phyloP scores from a whole-genome alignment of 2,888 invertebrate species.

The Epistrophe grossulariae region DNA sequence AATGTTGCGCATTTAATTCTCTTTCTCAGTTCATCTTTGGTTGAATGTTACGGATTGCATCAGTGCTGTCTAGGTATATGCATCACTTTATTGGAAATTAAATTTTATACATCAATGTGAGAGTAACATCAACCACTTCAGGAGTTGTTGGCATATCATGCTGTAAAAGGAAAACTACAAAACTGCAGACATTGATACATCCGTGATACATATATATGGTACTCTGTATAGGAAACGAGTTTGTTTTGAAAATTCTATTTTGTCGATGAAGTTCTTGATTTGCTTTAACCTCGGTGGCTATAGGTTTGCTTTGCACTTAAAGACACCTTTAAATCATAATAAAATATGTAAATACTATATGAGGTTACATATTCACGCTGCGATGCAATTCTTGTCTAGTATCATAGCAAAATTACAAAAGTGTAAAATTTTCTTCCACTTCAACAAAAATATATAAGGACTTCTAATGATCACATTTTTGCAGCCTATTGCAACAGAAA shows the following conservation, averaged over 20 bases:
- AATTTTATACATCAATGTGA: conserved; percentile 12
- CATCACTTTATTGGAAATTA: conserved; percentile 31
- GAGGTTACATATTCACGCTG: too few species aligned
- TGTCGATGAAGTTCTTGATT: background rate
- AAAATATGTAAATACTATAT: too few species aligned
- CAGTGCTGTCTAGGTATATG: conserved; percentile 16
- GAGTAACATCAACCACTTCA: conserved; percentile 26
- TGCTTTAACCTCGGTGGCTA: background rate
- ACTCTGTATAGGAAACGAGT: too few species aligned
- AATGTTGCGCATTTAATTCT: background rate
- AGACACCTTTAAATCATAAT: background rate
- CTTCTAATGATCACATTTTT: too few species aligned
- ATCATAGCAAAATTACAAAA: too few species aligned
- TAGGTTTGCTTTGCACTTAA: background rate
- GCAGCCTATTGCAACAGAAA: too few species aligned
- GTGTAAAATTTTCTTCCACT: too few species aligned
- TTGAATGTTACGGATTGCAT: background rate
- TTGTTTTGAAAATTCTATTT: conserved; percentile 17
- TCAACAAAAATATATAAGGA: too few species aligned
- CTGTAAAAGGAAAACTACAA: background rate
- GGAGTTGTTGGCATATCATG: background rate
- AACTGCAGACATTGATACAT: conserved; percentile 1
- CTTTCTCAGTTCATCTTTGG: background rate
- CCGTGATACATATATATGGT: background rate
- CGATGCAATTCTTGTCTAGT: too few species aligned